Conservation (phyloP, 2,113 vertebrate genomes). For the Etia nguti region DNA sequence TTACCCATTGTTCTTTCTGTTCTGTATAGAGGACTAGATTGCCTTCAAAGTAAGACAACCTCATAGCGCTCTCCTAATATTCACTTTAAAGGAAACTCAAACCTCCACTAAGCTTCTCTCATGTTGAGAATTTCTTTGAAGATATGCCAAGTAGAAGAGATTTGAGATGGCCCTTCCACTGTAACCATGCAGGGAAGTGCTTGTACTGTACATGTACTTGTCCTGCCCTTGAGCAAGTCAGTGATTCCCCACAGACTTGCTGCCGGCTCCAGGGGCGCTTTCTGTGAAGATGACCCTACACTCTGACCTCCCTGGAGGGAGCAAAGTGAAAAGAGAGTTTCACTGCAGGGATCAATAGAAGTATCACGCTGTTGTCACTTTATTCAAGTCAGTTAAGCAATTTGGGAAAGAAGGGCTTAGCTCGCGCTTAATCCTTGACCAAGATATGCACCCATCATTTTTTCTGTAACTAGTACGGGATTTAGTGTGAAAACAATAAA, state of each 20-base stretch:
- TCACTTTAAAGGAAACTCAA: conserved; percentile 19
- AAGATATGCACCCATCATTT: background rate
- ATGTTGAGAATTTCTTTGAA: conserved; percentile 15
- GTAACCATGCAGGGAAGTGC: background rate
- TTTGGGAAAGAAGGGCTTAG: conserved; percentile 1
- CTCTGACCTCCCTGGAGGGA: conserved; percentile 33
- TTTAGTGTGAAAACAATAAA: background rate
- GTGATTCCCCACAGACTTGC: conserved; percentile 26
- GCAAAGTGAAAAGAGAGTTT: conserved; percentile 38
- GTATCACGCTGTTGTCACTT: conserved; percentile 6
- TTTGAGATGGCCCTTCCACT: background rate
- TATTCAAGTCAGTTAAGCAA: conserved; percentile 1
- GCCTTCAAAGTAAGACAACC: conserved; percentile 15
- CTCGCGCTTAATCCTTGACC: background rate
- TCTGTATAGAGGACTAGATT: background rate
- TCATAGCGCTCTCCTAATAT: conserved; percentile 6
- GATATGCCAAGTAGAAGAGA: conserved; percentile 8
- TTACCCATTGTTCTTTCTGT: conserved; percentile 36
- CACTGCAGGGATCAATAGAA: conserved; percentile 39
- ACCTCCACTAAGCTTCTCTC: background rate
- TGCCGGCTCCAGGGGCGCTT: conserved; percentile 10
- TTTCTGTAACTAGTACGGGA: background rate
- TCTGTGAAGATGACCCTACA: conserved; percentile 46
- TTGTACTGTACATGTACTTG: conserved; percentile 9
- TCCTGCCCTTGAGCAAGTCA: conserved; percentile 54